Percentiles rank a stretch among this genome's conserved stretches.
phyloP scores from a whole-genome alignment of 2,797 vertebrate genomes.

The Clarias fuscus region DNA sequence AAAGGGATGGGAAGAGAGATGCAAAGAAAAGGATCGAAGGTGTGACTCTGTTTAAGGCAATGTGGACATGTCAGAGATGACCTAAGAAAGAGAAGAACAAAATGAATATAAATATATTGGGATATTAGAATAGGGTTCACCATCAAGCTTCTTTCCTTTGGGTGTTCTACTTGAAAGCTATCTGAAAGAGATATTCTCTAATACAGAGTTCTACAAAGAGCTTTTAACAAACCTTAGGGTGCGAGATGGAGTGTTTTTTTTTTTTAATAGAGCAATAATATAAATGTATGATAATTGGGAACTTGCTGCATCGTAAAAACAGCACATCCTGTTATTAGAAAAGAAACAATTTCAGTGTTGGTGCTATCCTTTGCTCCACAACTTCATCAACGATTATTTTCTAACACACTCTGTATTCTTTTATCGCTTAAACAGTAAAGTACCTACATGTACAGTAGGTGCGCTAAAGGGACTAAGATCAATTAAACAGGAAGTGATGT shows the following conservation, averaged over 20 bases:
- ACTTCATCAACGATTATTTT: background rate
- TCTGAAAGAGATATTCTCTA: background rate
- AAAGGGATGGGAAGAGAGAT: slow-evolving; percentile 94
- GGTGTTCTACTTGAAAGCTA: background rate
- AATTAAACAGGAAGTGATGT: slow-evolving; percentile 39
- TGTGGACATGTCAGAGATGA: slow-evolving; percentile 96
- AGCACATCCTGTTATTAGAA: background rate
- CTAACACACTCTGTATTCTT: background rate
- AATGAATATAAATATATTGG: background rate
- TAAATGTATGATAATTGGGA: background rate
- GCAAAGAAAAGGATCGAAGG: slow-evolving; percentile 95
- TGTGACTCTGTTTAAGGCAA: slow-evolving; percentile 96
- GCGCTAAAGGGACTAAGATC: background rate
- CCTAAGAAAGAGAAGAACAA: slow-evolving; percentile 64
- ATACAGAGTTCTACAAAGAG: background rate
- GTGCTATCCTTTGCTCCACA: background rate
- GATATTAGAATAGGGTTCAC: background rate
- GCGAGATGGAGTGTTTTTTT: background rate
- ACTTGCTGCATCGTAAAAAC: background rate
- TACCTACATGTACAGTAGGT: background rate
- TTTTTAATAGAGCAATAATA: background rate
- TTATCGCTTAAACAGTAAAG: background rate
- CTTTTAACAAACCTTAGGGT: background rate
- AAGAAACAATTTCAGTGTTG: background rate
- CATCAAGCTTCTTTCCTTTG: background rate